Base-by-base conservation (phyloP, 2,113 vertebrate genomes). In the Brevimyrus niger region DNA sequence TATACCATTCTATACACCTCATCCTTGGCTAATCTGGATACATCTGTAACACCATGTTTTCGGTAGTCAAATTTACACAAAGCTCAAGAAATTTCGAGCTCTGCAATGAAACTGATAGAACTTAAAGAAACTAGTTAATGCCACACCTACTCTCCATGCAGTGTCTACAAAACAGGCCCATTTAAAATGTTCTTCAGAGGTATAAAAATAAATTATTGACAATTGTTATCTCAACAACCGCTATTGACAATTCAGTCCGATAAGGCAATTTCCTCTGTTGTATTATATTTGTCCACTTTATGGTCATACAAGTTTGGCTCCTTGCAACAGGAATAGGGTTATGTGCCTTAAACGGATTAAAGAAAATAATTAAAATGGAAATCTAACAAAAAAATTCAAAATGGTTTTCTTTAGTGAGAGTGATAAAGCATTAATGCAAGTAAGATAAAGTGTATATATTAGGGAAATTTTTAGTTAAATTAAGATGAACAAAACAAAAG, bases 131-230 rank as follows among this genome's bases (percentile, higher is more conserved):
- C 27, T 87, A 1, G 31, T 48, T 55, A 15, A 69, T 42, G 42
- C 21, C 13, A 8, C 55, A 88, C 44, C 27, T 88, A n/a, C 35
- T 69, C 27, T 58, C 27, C 76, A 65, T 86, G 50, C 53, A 58
- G 80, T 13, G 55, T 90, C 44, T 84, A 58, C 47, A 44, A 61
- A 90, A 47, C 38, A 85, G 44, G 55, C 73, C 38, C 23, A 19
- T 31, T 65, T 61, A 83, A 88, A 90, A 90, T 88, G 91, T 53
- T 38, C 35, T 80, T 89, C 46, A 86, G 53, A 53, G 50, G 53
- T 90, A 91, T 31, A 91, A 90, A 91, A 91, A 91, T 90, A 91
- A 90, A 89, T 89, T 90, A 44, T 82, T 83, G 23, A 35, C 46
- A 35, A 73, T 47, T 58, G 50, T 19, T 87, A 61, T 46, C 21